These are phyloP conservation scores for Altica lythri DNA, from an alignment of 2,888 invertebrate species.

Conservation along the genomic window DNA sequence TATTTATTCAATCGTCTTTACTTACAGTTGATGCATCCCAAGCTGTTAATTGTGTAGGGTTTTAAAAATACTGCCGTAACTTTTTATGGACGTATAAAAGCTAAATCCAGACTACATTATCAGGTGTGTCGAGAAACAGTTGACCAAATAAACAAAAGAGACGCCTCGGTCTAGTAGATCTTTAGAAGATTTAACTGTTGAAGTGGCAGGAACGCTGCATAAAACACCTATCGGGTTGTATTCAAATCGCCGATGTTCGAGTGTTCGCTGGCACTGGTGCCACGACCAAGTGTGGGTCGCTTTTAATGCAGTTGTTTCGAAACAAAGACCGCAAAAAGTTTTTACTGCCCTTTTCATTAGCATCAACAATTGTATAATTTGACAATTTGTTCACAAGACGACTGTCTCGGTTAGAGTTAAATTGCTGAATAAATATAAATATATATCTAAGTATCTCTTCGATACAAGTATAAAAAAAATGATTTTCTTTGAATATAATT, in stretches of 20 bases:
- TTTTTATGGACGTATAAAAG: slow-evolving; percentile 48
- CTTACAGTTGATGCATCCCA: slow-evolving; percentile 31
- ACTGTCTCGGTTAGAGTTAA: slow-evolving; percentile 11
- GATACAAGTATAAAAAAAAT: neutral
- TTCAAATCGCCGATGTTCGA: slow-evolving; percentile 41
- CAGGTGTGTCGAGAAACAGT: slow-evolving; percentile 44
- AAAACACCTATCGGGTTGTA: slow-evolving; percentile 41
- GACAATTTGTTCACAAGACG: slow-evolving; percentile 39
- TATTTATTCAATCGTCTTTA: slow-evolving; percentile 35
- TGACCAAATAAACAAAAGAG: slow-evolving; percentile 34
- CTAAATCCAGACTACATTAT: slow-evolving; percentile 47
- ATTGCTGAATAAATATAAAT: slow-evolving; percentile 22
- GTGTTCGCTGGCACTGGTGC: slow-evolving; percentile 34
- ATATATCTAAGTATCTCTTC: neutral
- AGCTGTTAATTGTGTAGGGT: slow-evolving; percentile 32
- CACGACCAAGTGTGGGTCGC: slow-evolving; percentile 42
- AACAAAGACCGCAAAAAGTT: slow-evolving; percentile 36
- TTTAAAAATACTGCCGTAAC: slow-evolving; percentile 35
- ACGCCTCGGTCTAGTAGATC: neutral
- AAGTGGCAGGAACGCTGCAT: slow-evolving; percentile 32
- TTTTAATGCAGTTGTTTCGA: slow-evolving; percentile 43
- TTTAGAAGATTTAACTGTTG: slow-evolving; percentile 17
- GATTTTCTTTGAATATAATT: too few species aligned
- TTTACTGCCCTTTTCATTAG: slow-evolving; percentile 29
- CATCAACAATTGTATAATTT: slow-evolving; percentile 34